phyloP scores from a whole-genome alignment of 2,113 vertebrate genomes.

The Ciconia maguari region DNA sequence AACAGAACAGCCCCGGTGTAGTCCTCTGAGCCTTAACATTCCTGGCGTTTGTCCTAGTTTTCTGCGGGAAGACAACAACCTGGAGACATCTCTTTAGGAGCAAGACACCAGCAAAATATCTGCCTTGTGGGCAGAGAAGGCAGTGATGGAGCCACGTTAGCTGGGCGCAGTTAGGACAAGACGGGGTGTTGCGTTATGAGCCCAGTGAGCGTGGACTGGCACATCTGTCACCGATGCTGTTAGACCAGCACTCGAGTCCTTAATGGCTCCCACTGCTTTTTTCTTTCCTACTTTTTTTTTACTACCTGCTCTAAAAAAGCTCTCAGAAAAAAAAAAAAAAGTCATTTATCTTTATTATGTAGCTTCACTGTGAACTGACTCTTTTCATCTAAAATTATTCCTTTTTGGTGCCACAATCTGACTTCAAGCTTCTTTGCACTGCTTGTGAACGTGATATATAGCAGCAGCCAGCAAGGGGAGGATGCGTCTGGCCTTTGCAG shows the following conservation, averaged over 20 bases:
- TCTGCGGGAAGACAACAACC: neutral
- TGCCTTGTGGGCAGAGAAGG: neutral
- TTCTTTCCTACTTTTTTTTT: neutral
- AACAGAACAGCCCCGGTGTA: neutral
- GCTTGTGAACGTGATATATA: neutral
- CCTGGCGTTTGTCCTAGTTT: neutral
- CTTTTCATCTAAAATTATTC: constrained; percentile 48
- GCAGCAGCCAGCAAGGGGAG: neutral
- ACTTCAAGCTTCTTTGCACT: constrained; percentile 24
- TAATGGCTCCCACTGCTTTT: neutral
- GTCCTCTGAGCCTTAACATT: neutral
- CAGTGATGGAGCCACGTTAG: neutral
- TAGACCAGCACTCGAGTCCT: neutral
- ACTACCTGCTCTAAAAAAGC: neutral
- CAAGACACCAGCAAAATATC: neutral
- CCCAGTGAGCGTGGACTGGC: neutral
- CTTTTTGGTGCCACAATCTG: constrained; percentile 13
- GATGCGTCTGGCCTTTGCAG: neutral
- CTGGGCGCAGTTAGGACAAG: neutral
- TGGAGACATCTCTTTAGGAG: neutral
- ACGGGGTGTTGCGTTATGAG: neutral
- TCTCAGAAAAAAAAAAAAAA: neutral
- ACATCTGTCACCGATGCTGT: neutral
- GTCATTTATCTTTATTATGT: neutral
- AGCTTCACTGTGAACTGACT: neutral